Evolutionary conservation across 2,113 vertebrate genomes (phyloP), one percentile per base, ranked within the genome.

Genomic region (Nestor notabilis): DNA sequence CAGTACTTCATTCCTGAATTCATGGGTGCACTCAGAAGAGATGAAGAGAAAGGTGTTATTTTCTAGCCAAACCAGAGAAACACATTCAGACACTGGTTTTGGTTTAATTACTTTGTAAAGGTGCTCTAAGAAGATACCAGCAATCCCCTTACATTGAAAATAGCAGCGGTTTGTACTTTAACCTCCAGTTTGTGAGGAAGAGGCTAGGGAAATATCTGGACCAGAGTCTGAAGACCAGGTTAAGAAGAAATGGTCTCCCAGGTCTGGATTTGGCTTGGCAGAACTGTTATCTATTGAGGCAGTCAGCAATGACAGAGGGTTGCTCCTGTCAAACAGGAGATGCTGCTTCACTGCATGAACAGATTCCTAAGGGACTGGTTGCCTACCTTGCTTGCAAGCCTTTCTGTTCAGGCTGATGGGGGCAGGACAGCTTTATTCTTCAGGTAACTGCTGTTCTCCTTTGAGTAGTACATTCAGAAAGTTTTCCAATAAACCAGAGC

Each of bases 381-480:
- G 1, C 65, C 50, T 60, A 29, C 65, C 44, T 66, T 35, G 77
- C 44, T 69, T 2, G 1, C 33, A 20, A 63, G 52, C 46, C 49
- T 76, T 52, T 60, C n/a, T 50, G 44, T 63, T 39, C 66, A 91
- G 89, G 83, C 63, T 79, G 65, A 77, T 33, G 65, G 55, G 80
- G 47, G n/a, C 71, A 5, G 4, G 72, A 66, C 61, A 65, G 81
- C 78, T 89, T 89, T 19, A 31, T 47, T 84, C 63, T 60, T 81
- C 68, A 65, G 60, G 35, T 21, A 82, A 94, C 79, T 74, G 87
- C 68, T 89, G 68, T 76, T 66, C 74, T 92, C 78, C 63, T 95
- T 90, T 81, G 94, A 96, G 90, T n/a, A 76, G 91, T 85, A 97
- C 91, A 91, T 95, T 95, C 92, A 89, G 91, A 95, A 61, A 7